Conservation (phyloP, 2,797 vertebrate genomes). For the Erethizon dorsatum region DNA sequence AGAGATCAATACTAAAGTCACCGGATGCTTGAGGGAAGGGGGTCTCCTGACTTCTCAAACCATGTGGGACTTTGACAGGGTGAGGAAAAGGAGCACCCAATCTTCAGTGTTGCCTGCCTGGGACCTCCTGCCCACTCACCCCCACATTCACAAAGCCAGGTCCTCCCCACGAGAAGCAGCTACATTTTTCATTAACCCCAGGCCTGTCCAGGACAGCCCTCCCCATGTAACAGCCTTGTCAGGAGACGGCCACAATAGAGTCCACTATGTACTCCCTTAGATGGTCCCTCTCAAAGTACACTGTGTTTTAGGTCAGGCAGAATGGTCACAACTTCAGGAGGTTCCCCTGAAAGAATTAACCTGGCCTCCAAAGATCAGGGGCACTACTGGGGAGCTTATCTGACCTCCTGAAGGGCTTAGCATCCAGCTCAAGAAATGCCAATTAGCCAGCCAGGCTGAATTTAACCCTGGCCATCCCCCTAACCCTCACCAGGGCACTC, state of each 20-base stretch:
- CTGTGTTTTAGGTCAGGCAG: background rate
- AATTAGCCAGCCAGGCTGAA: conserved; percentile 72
- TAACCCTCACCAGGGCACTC: conserved; percentile 67
- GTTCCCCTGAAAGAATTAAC: conserved; percentile 61
- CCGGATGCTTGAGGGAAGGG: background rate
- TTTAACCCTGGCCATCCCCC: conserved; percentile 75
- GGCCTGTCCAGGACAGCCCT: background rate
- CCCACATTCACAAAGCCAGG: background rate
- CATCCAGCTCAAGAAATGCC: conserved; percentile 77
- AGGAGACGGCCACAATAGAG: background rate
- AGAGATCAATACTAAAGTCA: background rate
- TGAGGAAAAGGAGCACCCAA: background rate
- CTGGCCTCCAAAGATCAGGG: conserved; percentile 76
- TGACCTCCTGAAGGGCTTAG: conserved; percentile 85
- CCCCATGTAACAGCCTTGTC: fast-evolving
- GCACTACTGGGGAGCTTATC: conserved; percentile 75
- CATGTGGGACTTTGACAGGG: background rate
- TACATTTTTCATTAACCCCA: background rate
- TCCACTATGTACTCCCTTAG: background rate
- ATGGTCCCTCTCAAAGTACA: background rate
- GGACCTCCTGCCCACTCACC: background rate
- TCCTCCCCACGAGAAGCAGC: background rate
- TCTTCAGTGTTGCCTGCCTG: background rate
- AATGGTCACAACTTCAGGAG: background rate
- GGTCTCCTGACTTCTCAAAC: background rate